Evolutionary conservation across 2,797 vertebrate species (phyloP).

Genomic region (Gorsachius magnificus): DNA sequence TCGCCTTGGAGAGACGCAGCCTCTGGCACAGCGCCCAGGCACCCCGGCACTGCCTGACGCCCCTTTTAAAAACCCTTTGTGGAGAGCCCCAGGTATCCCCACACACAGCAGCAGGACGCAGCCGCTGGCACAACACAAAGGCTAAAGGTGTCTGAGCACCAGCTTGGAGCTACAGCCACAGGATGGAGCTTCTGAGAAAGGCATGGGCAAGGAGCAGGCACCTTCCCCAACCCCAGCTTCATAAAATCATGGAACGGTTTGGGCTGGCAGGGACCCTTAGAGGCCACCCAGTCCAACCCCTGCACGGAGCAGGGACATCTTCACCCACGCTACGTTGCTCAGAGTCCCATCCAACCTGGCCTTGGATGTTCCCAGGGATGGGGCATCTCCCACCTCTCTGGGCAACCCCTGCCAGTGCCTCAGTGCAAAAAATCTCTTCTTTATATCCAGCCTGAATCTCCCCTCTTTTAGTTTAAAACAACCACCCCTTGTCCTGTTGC

Average conservation of each 20-base stretch:
- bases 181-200: neutral
- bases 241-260: rapidly evolving
- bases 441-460: too few relatives aligned
- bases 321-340: too few relatives aligned
- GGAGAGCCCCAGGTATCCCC: neutral
- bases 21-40: neutral
- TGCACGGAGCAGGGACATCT: too few relatives aligned
- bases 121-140: neutral
- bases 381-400: too few relatives aligned
- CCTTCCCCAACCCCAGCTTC: neutral
- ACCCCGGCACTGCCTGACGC: too few relatives aligned
- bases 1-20: neutral
- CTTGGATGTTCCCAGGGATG: too few relatives aligned
- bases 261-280: neutral
- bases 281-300: rapidly evolving
- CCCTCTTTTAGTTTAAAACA: too few relatives aligned
- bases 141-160: neutral
- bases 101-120: neutral
- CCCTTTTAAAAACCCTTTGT: neutral
- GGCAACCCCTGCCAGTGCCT: too few relatives aligned
- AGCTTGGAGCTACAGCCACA: rapidly evolving
- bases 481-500: too few relatives aligned
- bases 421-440: too few relatives aligned
- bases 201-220: rapidly evolving
- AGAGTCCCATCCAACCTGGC: too few relatives aligned